A percentile compares a stretch with the other conserved stretches of the same genome.
Evolutionary conservation across 2,113 vertebrate species (phyloP).

Genomic region (Sylvilagus bachmani): DNA sequence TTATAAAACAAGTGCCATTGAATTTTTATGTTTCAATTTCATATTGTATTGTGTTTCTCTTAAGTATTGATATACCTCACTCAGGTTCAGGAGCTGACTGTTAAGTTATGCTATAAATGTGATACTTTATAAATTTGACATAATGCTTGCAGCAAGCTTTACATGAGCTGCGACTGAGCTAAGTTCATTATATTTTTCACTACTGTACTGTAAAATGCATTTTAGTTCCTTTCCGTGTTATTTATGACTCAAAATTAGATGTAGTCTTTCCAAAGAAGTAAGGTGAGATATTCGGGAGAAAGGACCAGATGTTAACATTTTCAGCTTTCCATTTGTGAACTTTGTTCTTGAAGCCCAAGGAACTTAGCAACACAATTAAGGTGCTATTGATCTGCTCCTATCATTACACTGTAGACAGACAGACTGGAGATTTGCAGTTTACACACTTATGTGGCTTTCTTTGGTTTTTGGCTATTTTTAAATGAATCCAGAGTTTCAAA

Average conservation of each 20-base stretch:
- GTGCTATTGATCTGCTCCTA: conserved; percentile 56
- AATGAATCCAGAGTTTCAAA: conserved; percentile 61
- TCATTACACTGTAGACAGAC: conserved; percentile 63
- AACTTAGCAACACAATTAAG: conserved; percentile 63
- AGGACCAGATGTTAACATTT: conserved; percentile 47
- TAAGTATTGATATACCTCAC: not conserved
- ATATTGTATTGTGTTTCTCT: not conserved
- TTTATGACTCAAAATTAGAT: conserved; percentile 72
- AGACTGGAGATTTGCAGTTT: conserved; percentile 49
- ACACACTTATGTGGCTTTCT: conserved; percentile 64
- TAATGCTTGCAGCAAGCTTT: conserved; percentile 30
- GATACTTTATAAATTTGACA: conserved; percentile 56
- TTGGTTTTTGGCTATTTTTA: conserved; percentile 46
- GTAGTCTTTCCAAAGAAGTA: conserved; percentile 74
- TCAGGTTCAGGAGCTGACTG: conserved; percentile 11
- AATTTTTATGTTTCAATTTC: not conserved
- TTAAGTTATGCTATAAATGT: not conserved
- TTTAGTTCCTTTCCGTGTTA: conserved; percentile 47
- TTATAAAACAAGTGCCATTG: not conserved
- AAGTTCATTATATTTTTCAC: conserved; percentile 76
- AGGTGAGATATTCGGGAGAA: conserved; percentile 47
- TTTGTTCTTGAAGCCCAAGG: conserved; percentile 15
- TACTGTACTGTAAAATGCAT: conserved; percentile 68
- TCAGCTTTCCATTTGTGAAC: conserved; percentile 63
- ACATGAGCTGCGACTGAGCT: not conserved